Percentiles rank a stretch among this genome's conserved stretches.
Evolutionary conservation across 2,888 invertebrate species (phyloP).

Genomic region (Cheilosia scutellata): DNA sequence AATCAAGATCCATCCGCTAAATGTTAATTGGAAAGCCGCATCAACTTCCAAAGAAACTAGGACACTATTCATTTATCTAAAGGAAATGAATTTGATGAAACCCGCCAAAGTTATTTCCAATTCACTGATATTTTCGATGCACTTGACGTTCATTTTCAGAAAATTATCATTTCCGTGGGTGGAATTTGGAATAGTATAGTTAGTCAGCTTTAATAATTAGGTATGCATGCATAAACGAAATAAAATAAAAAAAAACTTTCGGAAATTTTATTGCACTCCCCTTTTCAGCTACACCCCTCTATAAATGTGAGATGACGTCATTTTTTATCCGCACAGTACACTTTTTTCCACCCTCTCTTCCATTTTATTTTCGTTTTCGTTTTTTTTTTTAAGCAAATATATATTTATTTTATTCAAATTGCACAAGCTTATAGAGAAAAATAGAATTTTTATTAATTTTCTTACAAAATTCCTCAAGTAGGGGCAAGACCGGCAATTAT

Average conservation of each 20-base stretch:
- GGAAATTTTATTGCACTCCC: slow-evolving; percentile 24
- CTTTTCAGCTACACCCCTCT: background rate
- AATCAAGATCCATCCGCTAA: no score
- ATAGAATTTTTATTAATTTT: background rate
- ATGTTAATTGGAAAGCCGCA: no score
- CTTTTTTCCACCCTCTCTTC: slow-evolving; percentile 3
- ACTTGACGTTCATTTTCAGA: no score
- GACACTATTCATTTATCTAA: no score
- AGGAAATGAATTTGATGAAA: no score
- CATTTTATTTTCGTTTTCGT: background rate
- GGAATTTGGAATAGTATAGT: no score
- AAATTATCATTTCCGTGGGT: no score
- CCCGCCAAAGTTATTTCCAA: no score
- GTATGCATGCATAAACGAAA: no score
- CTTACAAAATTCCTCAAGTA: background rate
- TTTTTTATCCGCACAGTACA: slow-evolving; percentile 32
- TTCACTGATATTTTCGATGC: no score
- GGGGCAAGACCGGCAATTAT: background rate
- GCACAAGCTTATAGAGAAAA: background rate
- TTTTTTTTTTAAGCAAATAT: background rate
- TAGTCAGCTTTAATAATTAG: no score
- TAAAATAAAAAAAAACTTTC: background rate
- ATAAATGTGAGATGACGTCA: slow-evolving; percentile 42
- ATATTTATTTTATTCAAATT: background rate
- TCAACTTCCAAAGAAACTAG: no score